phyloP scores from a whole-genome alignment of 2,888 invertebrate genomes.

The Lycia hirtaria region DNA sequence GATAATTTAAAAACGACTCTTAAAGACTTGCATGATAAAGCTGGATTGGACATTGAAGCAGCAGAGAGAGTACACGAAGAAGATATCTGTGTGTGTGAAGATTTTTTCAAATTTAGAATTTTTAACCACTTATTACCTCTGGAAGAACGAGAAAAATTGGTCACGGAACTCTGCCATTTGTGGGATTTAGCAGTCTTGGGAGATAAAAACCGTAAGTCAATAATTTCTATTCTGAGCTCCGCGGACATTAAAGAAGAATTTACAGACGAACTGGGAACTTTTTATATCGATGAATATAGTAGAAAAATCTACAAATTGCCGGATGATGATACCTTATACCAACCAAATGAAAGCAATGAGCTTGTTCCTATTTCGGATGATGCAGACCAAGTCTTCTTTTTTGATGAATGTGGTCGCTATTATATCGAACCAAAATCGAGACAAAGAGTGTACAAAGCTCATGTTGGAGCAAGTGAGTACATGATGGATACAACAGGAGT shows the following conservation, averaged over 20 bases:
- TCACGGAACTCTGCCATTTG: slow-evolving; percentile 71
- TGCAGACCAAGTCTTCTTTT: slow-evolving; percentile 66
- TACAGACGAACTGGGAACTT: slow-evolving; percentile 71
- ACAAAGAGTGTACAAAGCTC: slow-evolving; percentile 74
- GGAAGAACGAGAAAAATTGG: slow-evolving; percentile 66
- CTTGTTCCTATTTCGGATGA: slow-evolving; percentile 73
- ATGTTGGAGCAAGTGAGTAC: slow-evolving; percentile 72
- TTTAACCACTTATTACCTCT: slow-evolving; percentile 71
- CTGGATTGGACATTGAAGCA: slow-evolving; percentile 50
- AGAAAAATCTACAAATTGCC: slow-evolving; percentile 73
- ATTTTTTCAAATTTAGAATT: slow-evolving; percentile 71
- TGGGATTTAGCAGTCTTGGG: slow-evolving; percentile 75
- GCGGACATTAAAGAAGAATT: slow-evolving; percentile 71
- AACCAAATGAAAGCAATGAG: slow-evolving; percentile 68
- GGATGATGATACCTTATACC: slow-evolving; percentile 63
- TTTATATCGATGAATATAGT: slow-evolving; percentile 68
- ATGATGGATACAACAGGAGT: slow-evolving; percentile 74
- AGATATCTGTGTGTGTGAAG: slow-evolving; percentile 66
- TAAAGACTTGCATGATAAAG: slow-evolving; percentile 52
- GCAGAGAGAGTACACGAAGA: slow-evolving; percentile 39
- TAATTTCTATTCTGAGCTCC: slow-evolving; percentile 75
- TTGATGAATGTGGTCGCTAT: slow-evolving; percentile 78
- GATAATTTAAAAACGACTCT: slow-evolving; percentile 68
- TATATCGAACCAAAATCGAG: slow-evolving; percentile 63
- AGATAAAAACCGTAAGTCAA: slow-evolving; percentile 65